Percentiles rank a stretch among this genome's conserved stretches.
Evolutionary conservation across 2,113 vertebrate species (phyloP).

Genomic region (Oryzias curvinotus): DNA sequence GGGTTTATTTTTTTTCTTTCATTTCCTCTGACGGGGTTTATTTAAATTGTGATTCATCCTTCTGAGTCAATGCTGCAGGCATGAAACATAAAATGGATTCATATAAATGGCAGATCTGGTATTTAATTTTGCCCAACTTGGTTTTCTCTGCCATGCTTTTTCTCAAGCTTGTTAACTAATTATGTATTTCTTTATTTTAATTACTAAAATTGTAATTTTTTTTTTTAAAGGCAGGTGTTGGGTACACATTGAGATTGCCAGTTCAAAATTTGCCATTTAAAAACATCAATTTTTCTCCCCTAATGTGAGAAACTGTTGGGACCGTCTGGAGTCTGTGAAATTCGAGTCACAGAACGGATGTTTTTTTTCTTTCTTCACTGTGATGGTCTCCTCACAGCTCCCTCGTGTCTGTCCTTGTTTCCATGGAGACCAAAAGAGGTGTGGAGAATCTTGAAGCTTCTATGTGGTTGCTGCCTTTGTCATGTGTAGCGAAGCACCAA

Average conservation of each 20-base stretch:
- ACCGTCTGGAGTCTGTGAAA: conserved; percentile 29
- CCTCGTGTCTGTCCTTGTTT: conserved; percentile 52
- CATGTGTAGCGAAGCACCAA: conserved; percentile 33
- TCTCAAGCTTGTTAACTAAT: neutral
- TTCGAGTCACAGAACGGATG: conserved; percentile 36
- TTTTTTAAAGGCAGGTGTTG: conserved; percentile 17
- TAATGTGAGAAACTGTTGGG: conserved; percentile 36
- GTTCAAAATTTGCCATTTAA: conserved; percentile 12
- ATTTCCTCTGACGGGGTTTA: conserved; percentile 9
- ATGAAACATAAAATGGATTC: conserved; percentile 21
- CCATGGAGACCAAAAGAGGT: conserved; percentile 65
- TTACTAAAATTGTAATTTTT: neutral
- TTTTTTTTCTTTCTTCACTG: conserved; percentile 30
- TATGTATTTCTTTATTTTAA: neutral
- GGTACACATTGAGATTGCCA: conserved; percentile 32
- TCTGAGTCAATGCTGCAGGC: conserved; percentile 3
- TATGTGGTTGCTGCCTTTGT: conserved; percentile 47
- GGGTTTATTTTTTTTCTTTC: conserved; percentile 1
- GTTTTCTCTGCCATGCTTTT: conserved; percentile 39
- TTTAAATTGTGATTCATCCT: conserved; percentile 10
- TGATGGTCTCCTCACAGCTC: conserved; percentile 40
- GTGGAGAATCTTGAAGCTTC: conserved; percentile 46
- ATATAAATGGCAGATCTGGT: conserved; percentile 21
- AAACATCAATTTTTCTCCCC: conserved; percentile 41
- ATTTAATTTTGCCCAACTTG: conserved; percentile 20